Evolutionary conservation across 2,888 invertebrate species (phyloP).

Genomic region (Agonopterix alstromeriana): DNA sequence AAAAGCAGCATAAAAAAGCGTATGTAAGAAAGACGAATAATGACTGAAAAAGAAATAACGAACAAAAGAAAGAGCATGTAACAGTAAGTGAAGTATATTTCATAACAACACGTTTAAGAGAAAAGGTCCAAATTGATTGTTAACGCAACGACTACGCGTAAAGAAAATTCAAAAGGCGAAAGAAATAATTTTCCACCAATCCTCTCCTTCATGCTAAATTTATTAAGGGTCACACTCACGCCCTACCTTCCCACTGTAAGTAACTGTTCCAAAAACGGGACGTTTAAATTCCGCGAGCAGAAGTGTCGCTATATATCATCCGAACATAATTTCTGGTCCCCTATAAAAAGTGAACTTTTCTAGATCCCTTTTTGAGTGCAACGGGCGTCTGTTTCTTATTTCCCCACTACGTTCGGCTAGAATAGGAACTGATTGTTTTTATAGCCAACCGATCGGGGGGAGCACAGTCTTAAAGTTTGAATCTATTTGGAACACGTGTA

Average conservation of each 20-base stretch:
- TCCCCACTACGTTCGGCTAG: constrained; percentile 34
- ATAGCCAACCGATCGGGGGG: constrained; percentile 38
- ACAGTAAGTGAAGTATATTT: too few species aligned
- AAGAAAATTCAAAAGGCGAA: constrained; percentile 19
- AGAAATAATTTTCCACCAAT: constrained; percentile 52
- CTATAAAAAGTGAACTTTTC: constrained; percentile 62
- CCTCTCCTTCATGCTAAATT: constrained; percentile 58
- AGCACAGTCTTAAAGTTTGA: constrained; percentile 44
- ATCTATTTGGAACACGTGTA: constrained; percentile 55
- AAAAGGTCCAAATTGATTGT: constrained; percentile 8
- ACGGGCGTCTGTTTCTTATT: constrained; percentile 63
- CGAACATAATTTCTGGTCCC: constrained; percentile 62
- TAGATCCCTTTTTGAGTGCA: constrained; percentile 26
- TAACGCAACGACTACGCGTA: constrained; percentile 5
- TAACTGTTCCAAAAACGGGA: constrained; percentile 58
- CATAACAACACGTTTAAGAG: too few species aligned
- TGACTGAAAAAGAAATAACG: too few species aligned
- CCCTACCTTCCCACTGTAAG: constrained; percentile 52
- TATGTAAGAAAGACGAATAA: not conserved
- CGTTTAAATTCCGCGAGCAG: constrained; percentile 66
- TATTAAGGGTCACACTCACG: constrained; percentile 64
- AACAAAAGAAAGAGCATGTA: too few species aligned
- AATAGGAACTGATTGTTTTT: constrained; percentile 68
- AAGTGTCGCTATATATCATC: constrained; percentile 68
- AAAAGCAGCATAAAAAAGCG: too few species aligned